A percentile compares a stretch with the other conserved stretches of the same genome.
Conservation (phyloP, 2,888 invertebrate genomes). For the Platycnemis pennipes region DNA sequence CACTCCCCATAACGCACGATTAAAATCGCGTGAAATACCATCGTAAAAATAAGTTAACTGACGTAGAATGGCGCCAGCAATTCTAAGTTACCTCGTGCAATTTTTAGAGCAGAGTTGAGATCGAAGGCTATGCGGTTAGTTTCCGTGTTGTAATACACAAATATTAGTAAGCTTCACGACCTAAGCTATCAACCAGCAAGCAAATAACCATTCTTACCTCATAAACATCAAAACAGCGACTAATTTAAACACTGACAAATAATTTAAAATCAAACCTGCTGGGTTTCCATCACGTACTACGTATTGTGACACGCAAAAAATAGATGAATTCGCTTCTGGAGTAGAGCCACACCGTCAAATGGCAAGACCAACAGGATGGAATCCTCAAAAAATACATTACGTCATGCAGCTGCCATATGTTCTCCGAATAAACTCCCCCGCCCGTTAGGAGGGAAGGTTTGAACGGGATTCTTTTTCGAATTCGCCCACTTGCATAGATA, state of each 20-base stretch:
- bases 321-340: neutral
- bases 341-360: neutral
- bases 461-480: too few relatives aligned
- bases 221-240: too few relatives aligned
- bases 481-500: neutral
- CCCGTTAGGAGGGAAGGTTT: neutral
- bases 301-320: neutral
- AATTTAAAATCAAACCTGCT: too few relatives aligned
- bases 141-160: too few relatives aligned
- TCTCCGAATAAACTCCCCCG: conserved; percentile 30
- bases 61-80: neutral
- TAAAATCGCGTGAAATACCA: neutral
- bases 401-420: conserved; percentile 20
- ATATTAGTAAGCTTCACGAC: too few relatives aligned
- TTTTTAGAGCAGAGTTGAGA: neutral
- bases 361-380: neutral
- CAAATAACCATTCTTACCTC: too few relatives aligned
- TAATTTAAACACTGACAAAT: too few relatives aligned
- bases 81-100: neutral
- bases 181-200: too few relatives aligned
- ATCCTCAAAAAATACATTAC: conserved; percentile 17
- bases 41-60: neutral
- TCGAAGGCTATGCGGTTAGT: neutral
- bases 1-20: neutral
- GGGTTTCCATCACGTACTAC: too few relatives aligned